Conservation (phyloP, 2,888 invertebrate genomes). For the Hedya salicella region DNA sequence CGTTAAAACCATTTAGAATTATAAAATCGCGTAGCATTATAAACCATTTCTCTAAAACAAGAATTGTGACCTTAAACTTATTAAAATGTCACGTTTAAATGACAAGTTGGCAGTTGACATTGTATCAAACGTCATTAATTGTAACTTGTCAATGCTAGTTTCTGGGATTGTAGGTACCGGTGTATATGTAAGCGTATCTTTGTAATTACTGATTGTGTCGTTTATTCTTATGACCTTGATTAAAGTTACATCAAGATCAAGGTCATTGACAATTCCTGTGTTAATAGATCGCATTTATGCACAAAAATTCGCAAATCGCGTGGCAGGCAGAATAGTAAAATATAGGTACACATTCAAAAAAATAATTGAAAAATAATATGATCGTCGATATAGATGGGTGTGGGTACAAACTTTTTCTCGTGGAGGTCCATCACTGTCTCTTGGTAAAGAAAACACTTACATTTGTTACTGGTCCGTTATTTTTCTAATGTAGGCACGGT, state of each 20-base stretch:
- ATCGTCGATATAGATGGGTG: not conserved
- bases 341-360: too few relatives aligned
- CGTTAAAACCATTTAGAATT: constrained; percentile 13
- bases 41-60: constrained; percentile 22
- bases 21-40: constrained; percentile 25
- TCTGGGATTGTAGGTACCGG: not conserved
- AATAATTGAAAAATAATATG: constrained; percentile 9
- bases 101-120: constrained; percentile 18
- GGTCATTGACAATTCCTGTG: constrained; percentile 9
- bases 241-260: not conserved
- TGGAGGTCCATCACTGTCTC: constrained; percentile 13
- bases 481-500: constrained; percentile 66
- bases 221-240: constrained; percentile 15
- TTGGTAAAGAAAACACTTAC: constrained; percentile 59
- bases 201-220: not conserved
- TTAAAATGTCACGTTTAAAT: constrained; percentile 15
- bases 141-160: not conserved
- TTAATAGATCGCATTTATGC: constrained; percentile 24
- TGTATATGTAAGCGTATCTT: not conserved
- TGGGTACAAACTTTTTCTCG: constrained; percentile 36
- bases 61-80: constrained; percentile 29
- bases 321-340: constrained; percentile 26
- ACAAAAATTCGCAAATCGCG: constrained; percentile 32
- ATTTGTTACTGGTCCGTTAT: constrained; percentile 64
- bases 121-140: not conserved